Evolutionary conservation across 2,888 invertebrate genomes (phyloP).

Genomic region (Noctua pronuba): DNA sequence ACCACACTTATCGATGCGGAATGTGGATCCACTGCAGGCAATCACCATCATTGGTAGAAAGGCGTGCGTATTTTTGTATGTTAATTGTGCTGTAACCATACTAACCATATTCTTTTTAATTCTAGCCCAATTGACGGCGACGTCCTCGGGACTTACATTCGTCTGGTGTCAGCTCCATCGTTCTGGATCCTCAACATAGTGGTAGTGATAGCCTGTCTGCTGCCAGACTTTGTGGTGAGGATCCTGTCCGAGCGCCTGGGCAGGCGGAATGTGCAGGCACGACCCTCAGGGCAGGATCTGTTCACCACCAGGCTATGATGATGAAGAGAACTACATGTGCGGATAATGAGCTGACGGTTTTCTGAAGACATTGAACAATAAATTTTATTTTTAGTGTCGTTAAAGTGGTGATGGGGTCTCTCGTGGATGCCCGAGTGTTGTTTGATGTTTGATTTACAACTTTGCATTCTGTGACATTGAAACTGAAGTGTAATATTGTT

Average conservation of each 20-base stretch:
- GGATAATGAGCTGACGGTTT: background rate
- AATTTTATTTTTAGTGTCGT: background rate
- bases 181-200: slow-evolving; percentile 91
- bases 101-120: background rate
- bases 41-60: no score
- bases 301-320: slow-evolving; percentile 71
- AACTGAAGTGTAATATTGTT: background rate
- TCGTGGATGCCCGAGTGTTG: background rate
- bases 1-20: no score
- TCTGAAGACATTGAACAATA: background rate
- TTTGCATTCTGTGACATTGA: background rate
- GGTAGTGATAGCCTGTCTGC: slow-evolving; percentile 86
- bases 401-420: background rate
- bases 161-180: slow-evolving; percentile 89
- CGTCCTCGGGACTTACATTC: slow-evolving; percentile 91
- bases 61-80: no score
- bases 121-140: slow-evolving; percentile 86
- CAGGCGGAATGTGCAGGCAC: slow-evolving; percentile 20
- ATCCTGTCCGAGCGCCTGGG: slow-evolving; percentile 76
- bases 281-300: slow-evolving; percentile 44
- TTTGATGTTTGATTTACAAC: background rate
- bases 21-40: no score
- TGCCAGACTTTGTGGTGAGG: slow-evolving; percentile 88
- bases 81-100: background rate
- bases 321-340: background rate